These are phyloP conservation scores for Caradrina clavipalpis DNA, from an alignment of 2,888 invertebrate genomes.

Conservation along the genomic window DNA sequence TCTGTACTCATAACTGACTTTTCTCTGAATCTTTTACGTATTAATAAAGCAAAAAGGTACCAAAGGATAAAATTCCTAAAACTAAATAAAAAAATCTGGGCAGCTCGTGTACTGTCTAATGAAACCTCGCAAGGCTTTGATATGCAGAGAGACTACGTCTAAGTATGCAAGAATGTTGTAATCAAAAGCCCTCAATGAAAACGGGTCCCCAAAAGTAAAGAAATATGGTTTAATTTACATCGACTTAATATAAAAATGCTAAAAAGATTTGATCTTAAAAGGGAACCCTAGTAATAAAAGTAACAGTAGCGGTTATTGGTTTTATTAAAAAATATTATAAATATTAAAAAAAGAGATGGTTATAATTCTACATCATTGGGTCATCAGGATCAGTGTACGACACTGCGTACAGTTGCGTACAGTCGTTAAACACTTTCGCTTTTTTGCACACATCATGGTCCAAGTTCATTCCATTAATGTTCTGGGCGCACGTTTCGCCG, in stretches of 20 bases:
- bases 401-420: slow-evolving; percentile 86
- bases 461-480: slow-evolving; percentile 86
- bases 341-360: slow-evolving; percentile 48
- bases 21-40: slow-evolving; percentile 1
- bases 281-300: slow-evolving; percentile 61
- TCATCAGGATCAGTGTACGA: slow-evolving; percentile 79
- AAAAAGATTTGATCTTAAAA: slow-evolving; percentile 48
- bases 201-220: slow-evolving; percentile 36
- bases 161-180: slow-evolving; percentile 65
- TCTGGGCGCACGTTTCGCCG: slow-evolving; percentile 86
- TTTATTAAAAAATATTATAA: slow-evolving; percentile 70
- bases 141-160: slow-evolving; percentile 67
- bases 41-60: background rate
- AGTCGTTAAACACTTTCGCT: slow-evolving; percentile 88
- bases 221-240: slow-evolving; percentile 61
- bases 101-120: slow-evolving; percentile 55
- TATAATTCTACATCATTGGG: slow-evolving; percentile 31
- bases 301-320: slow-evolving; percentile 55
- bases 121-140: slow-evolving; percentile 68
- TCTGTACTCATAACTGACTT: background rate
- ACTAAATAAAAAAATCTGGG: slow-evolving; percentile 40
- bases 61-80: slow-evolving; percentile 9
- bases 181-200: slow-evolving; percentile 55
- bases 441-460: slow-evolving; percentile 88
- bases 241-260: slow-evolving; percentile 47